Conservation (phyloP, 2,797 vertebrate species). For the Ctenosaura bakeri region DNA sequence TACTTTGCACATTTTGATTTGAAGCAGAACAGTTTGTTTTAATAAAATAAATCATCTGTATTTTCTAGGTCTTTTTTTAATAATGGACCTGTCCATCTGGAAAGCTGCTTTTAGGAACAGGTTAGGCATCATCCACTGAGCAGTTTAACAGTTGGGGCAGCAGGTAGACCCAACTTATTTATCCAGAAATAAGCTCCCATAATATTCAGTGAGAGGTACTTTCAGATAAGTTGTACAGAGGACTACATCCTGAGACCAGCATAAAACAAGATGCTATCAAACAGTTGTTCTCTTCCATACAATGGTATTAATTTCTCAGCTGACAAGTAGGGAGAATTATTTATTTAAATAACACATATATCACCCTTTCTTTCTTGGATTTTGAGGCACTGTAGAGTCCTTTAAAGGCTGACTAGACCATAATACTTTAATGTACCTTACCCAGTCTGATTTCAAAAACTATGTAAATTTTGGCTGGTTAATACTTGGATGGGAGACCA, state of each 20-base stretch:
- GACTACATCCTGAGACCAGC: not conserved
- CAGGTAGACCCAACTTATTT: not conserved
- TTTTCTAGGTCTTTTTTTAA: not conserved
- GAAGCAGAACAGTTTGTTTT: not conserved
- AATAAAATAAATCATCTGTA: not conserved
- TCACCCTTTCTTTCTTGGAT: no score
- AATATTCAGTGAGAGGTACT: not conserved
- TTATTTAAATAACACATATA: not conserved
- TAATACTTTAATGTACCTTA: no score
- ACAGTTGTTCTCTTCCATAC: not conserved
- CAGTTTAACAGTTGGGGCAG: not conserved
- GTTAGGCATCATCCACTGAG: not conserved
- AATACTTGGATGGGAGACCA: no score
- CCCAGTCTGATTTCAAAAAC: no score
- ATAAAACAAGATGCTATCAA: not conserved
- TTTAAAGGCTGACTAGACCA: not conserved
- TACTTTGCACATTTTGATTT: not conserved
- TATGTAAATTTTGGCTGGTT: no score
- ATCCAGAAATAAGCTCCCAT: not conserved
- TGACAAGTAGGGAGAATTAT: not conserved
- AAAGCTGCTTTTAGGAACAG: not conserved
- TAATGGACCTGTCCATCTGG: not conserved
- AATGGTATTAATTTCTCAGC: not conserved
- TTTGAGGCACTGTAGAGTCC: not conserved
- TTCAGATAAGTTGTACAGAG: not conserved